phyloP scores from a whole-genome alignment of 2,113 vertebrate species.

The Gobius niger region DNA sequence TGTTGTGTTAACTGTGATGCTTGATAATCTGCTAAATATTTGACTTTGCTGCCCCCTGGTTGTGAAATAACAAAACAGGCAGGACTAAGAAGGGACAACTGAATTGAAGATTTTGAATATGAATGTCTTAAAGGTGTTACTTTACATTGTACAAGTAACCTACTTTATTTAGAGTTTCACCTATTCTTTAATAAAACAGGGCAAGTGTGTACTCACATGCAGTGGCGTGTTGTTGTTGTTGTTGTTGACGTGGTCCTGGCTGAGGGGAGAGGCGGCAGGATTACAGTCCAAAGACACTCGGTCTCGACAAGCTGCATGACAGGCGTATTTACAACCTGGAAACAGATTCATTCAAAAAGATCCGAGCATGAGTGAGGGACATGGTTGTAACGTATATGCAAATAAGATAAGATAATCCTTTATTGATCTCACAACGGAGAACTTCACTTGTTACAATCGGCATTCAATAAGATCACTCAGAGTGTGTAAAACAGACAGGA shows the following conservation, averaged over 20 bases:
- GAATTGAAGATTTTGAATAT: neutral
- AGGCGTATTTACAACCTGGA: constrained; percentile 79
- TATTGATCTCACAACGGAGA: too few relatives aligned
- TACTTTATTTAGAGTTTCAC: too few relatives aligned
- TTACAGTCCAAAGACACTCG: constrained; percentile 76
- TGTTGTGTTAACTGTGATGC: too few relatives aligned
- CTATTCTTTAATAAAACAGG: too few relatives aligned
- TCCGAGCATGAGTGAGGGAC: neutral
- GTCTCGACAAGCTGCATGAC: constrained; percentile 73
- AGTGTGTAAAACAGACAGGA: too few relatives aligned
- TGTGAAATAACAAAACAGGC: neutral
- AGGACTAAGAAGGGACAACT: too few relatives aligned
- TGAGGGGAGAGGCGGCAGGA: constrained; percentile 34
- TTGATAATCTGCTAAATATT: constrained; percentile 6
- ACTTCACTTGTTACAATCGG: too few relatives aligned
- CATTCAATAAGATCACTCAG: too few relatives aligned
- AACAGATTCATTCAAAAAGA: neutral
- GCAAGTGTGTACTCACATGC: constrained; percentile 57
- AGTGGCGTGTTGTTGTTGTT: constrained; percentile 40
- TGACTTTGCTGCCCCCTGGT: constrained; percentile 17
- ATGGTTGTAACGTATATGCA: constrained; percentile 43
- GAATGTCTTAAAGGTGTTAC: neutral
- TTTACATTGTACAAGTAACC: neutral
- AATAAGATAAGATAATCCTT: too few relatives aligned
- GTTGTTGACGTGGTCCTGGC: constrained; percentile 75